phyloP scores from a whole-genome alignment of 2,113 vertebrate genomes.

The Pyxicephalus adspersus region DNA sequence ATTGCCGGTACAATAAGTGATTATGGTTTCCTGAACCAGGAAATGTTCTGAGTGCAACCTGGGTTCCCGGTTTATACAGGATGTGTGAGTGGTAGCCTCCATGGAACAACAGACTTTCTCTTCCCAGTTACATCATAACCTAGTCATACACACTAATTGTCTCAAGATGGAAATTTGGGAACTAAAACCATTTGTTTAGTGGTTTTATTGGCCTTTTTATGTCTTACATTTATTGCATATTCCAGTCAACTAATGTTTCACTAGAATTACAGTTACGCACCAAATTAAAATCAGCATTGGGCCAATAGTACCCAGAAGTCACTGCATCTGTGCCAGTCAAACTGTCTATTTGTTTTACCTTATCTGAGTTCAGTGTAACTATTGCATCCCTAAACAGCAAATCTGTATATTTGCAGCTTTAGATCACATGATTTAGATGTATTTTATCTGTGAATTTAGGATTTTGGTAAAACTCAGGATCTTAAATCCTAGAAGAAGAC shows the following conservation, averaged over 20 bases:
- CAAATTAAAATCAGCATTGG: too few species aligned
- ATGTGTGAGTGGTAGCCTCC: constrained; percentile 27
- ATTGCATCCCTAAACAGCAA: too few species aligned
- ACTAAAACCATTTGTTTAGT: constrained; percentile 40
- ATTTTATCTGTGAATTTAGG: too few species aligned
- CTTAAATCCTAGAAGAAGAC: too few species aligned
- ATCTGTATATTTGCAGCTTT: too few species aligned
- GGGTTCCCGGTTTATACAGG: constrained; percentile 37
- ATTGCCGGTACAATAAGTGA: constrained; percentile 33
- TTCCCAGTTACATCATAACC: constrained; percentile 46
- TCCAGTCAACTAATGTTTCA: constrained; percentile 26
- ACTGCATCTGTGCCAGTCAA: too few species aligned
- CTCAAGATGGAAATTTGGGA: constrained; percentile 52
- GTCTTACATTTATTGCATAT: constrained; percentile 33
- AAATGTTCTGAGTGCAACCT: constrained; percentile 49
- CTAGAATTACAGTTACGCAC: constrained; percentile 28
- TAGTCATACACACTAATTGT: constrained; percentile 49
- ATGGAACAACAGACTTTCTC: constrained; percentile 45
- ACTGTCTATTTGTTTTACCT: too few species aligned
- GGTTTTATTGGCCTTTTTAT: constrained; percentile 37
- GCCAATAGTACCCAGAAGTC: too few species aligned
- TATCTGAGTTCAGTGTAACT: too few species aligned
- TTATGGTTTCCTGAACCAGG: constrained; percentile 50
- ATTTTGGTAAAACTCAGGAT: too few species aligned
- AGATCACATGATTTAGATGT: too few species aligned